Evolutionary conservation across 2,797 vertebrate species (phyloP).

Genomic region (Neoniphon sammara): DNA sequence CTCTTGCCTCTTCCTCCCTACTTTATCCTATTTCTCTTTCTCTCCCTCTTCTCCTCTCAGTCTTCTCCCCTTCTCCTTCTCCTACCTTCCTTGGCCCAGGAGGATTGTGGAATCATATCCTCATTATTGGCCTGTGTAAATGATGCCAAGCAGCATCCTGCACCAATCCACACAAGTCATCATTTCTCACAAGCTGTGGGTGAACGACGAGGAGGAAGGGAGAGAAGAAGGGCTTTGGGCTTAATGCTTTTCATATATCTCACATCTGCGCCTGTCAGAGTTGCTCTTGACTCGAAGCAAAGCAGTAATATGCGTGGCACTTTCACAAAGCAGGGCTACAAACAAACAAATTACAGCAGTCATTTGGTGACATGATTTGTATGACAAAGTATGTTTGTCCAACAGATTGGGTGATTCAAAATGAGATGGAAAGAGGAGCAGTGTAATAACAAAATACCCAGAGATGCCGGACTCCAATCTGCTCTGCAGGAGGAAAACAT

Average conservation of each 20-base stretch:
- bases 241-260: slow-evolving; percentile 17
- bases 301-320: slow-evolving; percentile 52
- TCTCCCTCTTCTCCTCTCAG: neutral
- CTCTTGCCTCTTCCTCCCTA: no score
- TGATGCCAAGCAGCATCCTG: slow-evolving; percentile 52
- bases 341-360: slow-evolving; percentile 62
- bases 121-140: slow-evolving; percentile 63
- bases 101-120: slow-evolving; percentile 43
- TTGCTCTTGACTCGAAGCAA: slow-evolving; percentile 49
- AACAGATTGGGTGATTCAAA: slow-evolving; percentile 40
- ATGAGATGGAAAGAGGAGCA: slow-evolving; percentile 46
- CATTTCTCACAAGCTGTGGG: slow-evolving; percentile 48
- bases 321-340: slow-evolving; percentile 45
- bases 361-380: slow-evolving; percentile 59
- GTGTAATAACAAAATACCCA: slow-evolving; percentile 39
- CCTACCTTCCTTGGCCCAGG: neutral
- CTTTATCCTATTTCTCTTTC: no score
- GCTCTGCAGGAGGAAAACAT: slow-evolving; percentile 30
- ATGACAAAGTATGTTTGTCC: slow-evolving; percentile 61
- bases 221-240: neutral
- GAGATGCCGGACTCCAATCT: slow-evolving; percentile 34
- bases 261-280: slow-evolving; percentile 30
- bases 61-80: neutral
- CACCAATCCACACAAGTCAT: slow-evolving; percentile 61
- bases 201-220: neutral